phyloP scores from a whole-genome alignment of 2,888 invertebrate species.

The Scotopteryx bipunctaria region DNA sequence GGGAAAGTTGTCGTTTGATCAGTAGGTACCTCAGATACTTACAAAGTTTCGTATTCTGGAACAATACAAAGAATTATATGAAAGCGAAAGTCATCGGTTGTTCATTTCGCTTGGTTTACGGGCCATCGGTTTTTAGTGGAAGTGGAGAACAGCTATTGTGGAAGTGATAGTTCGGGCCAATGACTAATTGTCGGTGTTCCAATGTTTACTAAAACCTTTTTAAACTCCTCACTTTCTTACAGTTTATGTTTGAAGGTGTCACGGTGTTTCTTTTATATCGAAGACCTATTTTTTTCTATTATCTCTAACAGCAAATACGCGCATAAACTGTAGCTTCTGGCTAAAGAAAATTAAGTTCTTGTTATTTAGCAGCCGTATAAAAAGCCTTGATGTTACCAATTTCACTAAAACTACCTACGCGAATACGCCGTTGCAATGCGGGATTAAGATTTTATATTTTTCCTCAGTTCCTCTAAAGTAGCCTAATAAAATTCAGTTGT shows the following conservation, averaged over 20 bases:
- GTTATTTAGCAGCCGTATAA: not conserved
- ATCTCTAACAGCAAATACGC: too few relatives aligned
- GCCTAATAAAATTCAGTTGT: conserved; percentile 66
- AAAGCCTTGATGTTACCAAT: not conserved
- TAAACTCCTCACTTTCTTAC: conserved; percentile 1
- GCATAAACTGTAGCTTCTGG: too few relatives aligned
- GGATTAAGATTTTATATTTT: conserved; percentile 7
- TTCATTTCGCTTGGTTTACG: conserved; percentile 73
- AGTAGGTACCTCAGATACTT: conserved; percentile 12
- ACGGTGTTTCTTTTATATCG: too few relatives aligned
- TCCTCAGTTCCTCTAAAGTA: conserved; percentile 39
- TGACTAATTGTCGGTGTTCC: conserved; percentile 53
- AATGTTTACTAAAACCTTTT: conserved; percentile 31
- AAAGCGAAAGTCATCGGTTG: conserved; percentile 76
- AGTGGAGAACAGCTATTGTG: conserved; percentile 55
- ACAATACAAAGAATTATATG: conserved; percentile 68
- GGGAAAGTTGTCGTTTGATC: conserved; percentile 23
- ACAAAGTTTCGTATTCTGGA: conserved; percentile 52
- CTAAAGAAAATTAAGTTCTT: too few relatives aligned
- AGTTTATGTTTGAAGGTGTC: too few relatives aligned
- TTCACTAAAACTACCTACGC: not conserved
- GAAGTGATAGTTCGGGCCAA: conserved; percentile 53
- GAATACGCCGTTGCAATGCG: conserved; percentile 1
- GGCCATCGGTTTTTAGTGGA: conserved; percentile 68
- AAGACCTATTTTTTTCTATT: too few relatives aligned